These are phyloP conservation scores for Matsumurasca onukii DNA, from an alignment of 1,140 invertebrate species.

Conservation along the genomic window DNA sequence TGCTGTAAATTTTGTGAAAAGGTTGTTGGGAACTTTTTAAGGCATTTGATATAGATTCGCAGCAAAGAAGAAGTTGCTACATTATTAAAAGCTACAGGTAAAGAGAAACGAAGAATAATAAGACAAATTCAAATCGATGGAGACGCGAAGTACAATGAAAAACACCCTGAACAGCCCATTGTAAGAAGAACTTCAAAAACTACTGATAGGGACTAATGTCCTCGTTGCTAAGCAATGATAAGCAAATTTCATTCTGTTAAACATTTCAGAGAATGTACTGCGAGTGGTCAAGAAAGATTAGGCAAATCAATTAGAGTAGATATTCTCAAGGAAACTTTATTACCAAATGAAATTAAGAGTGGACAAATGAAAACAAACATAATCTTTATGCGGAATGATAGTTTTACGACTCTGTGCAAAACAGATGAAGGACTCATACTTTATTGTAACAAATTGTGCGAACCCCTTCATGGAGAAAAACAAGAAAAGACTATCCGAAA, in stretches of 20 bases:
- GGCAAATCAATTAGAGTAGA: too few relatives aligned
- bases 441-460: too few relatives aligned
- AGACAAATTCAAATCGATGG: not conserved
- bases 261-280: too few relatives aligned
- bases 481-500: slow-evolving; percentile 9
- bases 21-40: not conserved
- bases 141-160: not conserved
- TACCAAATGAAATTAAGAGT: not conserved
- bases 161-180: not conserved
- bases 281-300: too few relatives aligned
- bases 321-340: too few relatives aligned
- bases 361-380: not conserved
- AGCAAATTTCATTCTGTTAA: too few relatives aligned
- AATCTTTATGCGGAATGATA: not conserved
- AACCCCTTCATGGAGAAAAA: not conserved
- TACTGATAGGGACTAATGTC: too few relatives aligned
- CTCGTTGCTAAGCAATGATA: too few relatives aligned
- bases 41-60: not conserved
- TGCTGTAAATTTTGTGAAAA: not conserved
- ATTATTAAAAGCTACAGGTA: not conserved
- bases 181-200: too few relatives aligned
- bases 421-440: not conserved
- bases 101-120: not conserved
- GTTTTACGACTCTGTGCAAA: not conserved
- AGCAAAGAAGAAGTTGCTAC: not conserved